Conservation (phyloP, 2,888 invertebrate genomes). For the Dicycla oo region DNA sequence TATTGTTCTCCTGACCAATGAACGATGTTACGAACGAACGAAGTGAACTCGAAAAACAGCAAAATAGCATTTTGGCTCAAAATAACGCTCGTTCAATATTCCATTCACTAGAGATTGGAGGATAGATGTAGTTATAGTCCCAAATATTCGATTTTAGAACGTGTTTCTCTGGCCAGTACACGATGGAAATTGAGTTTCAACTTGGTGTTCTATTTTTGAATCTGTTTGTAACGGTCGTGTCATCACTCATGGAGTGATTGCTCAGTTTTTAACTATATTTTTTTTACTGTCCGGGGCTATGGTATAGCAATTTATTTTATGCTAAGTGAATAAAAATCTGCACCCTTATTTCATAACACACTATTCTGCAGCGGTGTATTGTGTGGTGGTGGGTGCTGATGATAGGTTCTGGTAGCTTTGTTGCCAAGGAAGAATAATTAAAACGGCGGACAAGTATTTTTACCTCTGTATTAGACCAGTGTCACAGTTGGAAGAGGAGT, state of each 20-base stretch:
- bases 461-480: too few relatives aligned
- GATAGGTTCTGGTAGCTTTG: too few relatives aligned
- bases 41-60: not conserved
- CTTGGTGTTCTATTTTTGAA: constrained; percentile 31
- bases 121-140: not conserved
- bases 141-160: constrained; percentile 26
- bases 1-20: not conserved
- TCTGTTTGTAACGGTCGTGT: not conserved
- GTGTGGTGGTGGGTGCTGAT: too few relatives aligned
- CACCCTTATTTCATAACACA: too few relatives aligned
- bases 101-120: constrained; percentile 7
- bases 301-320: too few relatives aligned
- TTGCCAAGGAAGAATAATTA: too few relatives aligned
- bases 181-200: constrained; percentile 21
- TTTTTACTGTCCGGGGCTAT: not conserved
- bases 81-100: constrained; percentile 16
- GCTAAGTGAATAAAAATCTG: too few relatives aligned
- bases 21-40: not conserved
- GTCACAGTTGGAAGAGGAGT: too few relatives aligned
- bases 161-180: not conserved
- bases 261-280: constrained; percentile 13
- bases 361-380: too few relatives aligned
- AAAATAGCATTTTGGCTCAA: not conserved
- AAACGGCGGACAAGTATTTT: too few relatives aligned
- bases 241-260: constrained; percentile 19